A percentile compares a stretch with the other conserved stretches of the same genome.
Conservation (phyloP, 2,888 invertebrate genomes). For the Pandemis cinnamomeana region DNA sequence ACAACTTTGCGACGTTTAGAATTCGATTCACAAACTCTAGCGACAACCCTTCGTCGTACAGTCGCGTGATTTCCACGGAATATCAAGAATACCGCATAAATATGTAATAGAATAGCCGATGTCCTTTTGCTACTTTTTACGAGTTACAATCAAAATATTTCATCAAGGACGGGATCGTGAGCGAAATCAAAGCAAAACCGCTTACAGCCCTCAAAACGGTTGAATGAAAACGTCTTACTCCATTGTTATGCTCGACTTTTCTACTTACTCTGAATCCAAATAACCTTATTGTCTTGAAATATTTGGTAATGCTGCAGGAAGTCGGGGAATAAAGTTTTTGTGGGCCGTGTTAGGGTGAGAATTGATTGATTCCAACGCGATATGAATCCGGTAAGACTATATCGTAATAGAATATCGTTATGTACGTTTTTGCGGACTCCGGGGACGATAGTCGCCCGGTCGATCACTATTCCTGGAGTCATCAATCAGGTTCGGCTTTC, state of each 20-base stretch:
- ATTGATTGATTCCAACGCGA: conserved; percentile 37
- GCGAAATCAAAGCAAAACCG: conserved; percentile 13
- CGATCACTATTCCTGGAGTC: conserved; percentile 2
- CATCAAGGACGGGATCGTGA: conserved; percentile 12
- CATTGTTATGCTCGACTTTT: conserved; percentile 26
- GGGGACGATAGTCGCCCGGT: not conserved
- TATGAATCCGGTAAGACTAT: conserved; percentile 26
- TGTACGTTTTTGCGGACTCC: conserved; percentile 16
- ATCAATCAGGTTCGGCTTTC: conserved; percentile 12
- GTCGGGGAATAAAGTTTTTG: conserved; percentile 27
- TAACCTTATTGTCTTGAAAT: conserved; percentile 28
- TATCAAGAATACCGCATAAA: conserved; percentile 6
- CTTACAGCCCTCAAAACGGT: conserved; percentile 12
- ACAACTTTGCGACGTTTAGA: not conserved
- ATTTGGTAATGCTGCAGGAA: conserved; percentile 7
- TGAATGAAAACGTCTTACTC: conserved; percentile 20
- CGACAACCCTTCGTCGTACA: not conserved
- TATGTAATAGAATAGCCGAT: conserved; percentile 11
- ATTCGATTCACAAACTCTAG: not conserved
- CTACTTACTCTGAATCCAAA: conserved; percentile 26
- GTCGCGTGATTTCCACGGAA: not conserved
- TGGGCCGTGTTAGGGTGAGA: conserved; percentile 2
- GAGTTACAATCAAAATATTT: conserved; percentile 16
- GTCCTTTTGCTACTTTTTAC: not conserved
- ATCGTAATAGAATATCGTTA: conserved; percentile 14